These are phyloP conservation scores for Oreohelix idahoensis DNA, from an alignment of 1,140 invertebrate genomes.

Conservation along the genomic window DNA sequence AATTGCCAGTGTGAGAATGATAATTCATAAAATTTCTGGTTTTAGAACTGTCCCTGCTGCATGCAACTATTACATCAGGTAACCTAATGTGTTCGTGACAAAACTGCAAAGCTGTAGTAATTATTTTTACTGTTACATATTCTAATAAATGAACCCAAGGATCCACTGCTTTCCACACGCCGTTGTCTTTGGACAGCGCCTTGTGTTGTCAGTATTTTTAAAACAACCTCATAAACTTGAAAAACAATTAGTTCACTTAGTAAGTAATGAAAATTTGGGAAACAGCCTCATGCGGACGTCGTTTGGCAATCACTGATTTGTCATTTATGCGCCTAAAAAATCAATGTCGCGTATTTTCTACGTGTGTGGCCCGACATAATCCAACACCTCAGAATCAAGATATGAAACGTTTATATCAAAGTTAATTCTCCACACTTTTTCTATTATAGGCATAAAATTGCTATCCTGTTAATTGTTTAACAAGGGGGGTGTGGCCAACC, in stretches of 20 bases:
- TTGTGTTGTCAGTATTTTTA: not conserved
- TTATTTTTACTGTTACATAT: too few relatives aligned
- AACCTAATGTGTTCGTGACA: too few relatives aligned
- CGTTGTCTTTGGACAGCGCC: too few relatives aligned
- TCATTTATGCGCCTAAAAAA: not conserved
- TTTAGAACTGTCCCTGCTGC: too few relatives aligned
- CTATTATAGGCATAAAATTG: not conserved
- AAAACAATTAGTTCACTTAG: not conserved
- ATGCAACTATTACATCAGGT: too few relatives aligned
- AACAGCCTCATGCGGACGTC: not conserved
- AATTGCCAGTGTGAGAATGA: too few relatives aligned
- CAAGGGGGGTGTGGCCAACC: not conserved
- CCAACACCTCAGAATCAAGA: not conserved
- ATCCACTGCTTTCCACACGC: too few relatives aligned
- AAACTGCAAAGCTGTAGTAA: too few relatives aligned
- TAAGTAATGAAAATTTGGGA: not conserved
- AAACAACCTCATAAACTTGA: not conserved
- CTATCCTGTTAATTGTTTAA: not conserved
- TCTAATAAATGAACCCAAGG: too few relatives aligned
- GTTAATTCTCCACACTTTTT: not conserved
- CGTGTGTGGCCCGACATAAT: not conserved
- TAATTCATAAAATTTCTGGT: too few relatives aligned
- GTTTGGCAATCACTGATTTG: not conserved
- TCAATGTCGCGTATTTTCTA: not conserved
- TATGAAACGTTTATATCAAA: not conserved